Conservation (phyloP, 1,140 invertebrate species). For the Bombus superbus region DNA sequence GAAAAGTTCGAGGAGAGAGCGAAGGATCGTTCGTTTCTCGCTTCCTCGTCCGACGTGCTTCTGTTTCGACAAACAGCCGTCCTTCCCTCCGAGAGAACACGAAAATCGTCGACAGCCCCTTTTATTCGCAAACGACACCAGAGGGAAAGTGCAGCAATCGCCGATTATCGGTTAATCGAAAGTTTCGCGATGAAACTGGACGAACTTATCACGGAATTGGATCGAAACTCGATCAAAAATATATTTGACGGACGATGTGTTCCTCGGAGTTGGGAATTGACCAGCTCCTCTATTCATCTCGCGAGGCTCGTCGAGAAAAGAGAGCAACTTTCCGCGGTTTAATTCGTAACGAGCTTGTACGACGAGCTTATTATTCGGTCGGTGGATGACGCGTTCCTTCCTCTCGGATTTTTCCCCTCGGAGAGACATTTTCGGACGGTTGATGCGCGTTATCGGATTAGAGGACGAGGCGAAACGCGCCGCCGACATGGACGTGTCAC, state of each 20-base stretch:
- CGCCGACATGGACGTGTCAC: slow-evolving; percentile 20
- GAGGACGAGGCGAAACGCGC: neutral
- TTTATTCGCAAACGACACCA: neutral
- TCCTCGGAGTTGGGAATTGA: neutral
- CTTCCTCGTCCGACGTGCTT: neutral
- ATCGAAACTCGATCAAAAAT: neutral
- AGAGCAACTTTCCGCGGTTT: neutral
- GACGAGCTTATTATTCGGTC: neutral
- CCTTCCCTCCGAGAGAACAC: neutral
- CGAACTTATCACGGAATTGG: neutral
- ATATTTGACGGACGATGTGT: neutral
- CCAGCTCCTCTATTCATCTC: neutral
- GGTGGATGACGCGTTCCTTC: neutral
- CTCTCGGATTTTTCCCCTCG: neutral
- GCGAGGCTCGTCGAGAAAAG: neutral
- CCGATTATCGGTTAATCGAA: slow-evolving; percentile 15
- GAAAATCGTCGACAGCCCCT: neutral
- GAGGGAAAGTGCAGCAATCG: slow-evolving; percentile 14
- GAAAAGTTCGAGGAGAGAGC: neutral
- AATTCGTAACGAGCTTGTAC: neutral
- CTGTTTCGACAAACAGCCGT: neutral
- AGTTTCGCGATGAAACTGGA: slow-evolving; percentile 12
- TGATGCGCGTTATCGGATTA: slow-evolving; percentile 43
- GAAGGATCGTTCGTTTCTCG: neutral
- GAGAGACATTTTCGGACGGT: neutral